Conservation (phyloP, 1,140 invertebrate genomes). For the Heliconius hewitsoni region DNA sequence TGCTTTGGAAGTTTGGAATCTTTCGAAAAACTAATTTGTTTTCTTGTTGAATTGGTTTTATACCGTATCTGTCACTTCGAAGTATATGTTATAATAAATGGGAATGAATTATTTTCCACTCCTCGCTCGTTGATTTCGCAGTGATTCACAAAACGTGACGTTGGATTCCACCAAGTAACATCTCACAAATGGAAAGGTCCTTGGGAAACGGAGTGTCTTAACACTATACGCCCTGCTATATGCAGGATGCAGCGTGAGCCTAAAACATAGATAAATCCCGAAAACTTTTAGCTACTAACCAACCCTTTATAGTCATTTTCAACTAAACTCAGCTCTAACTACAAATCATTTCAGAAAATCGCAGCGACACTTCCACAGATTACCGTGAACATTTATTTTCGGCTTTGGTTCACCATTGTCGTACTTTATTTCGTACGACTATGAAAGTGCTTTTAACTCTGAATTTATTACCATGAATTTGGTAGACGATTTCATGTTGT, state of each 20-base stretch:
- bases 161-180: no score
- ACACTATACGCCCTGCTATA: no score
- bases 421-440: neutral
- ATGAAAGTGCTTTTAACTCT: neutral
- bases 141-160: no score
- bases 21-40: neutral
- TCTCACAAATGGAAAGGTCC: no score
- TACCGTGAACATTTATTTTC: constrained; percentile 24
- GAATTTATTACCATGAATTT: neutral
- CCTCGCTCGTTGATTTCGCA: no score
- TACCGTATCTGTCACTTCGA: neutral
- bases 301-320: constrained; percentile 1
- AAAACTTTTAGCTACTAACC: neutral
- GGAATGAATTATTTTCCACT: no score
- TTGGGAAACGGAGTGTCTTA: no score
- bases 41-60: neutral
- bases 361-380: constrained; percentile 10
- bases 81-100: neutral
- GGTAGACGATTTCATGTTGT: neutral
- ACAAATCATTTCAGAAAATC: constrained; percentile 22
- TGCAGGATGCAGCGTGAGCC: neutral
- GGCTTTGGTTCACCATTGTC: neutral
- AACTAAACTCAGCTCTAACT: neutral
- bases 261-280: neutral
- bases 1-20: neutral